These are phyloP conservation scores for Columbina picui DNA, from an alignment of 2,113 vertebrate species.

Conservation along the genomic window DNA sequence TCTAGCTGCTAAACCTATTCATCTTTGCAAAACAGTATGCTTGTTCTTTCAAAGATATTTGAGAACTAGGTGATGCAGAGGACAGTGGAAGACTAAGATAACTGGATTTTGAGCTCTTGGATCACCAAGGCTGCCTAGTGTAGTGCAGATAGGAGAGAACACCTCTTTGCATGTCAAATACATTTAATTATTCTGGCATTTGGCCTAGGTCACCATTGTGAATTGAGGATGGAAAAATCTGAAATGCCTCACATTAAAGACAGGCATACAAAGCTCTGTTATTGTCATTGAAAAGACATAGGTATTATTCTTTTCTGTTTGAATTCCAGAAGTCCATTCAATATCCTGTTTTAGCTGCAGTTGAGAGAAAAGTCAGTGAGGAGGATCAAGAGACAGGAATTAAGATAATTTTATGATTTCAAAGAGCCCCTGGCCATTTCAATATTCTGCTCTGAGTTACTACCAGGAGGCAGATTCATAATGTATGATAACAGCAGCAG, in stretches of 20 bases:
- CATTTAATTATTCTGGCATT: background rate
- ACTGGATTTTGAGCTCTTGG: background rate
- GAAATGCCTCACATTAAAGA: background rate
- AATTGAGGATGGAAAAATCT: background rate
- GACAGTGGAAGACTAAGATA: background rate
- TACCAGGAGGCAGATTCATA: background rate
- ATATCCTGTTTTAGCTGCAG: background rate
- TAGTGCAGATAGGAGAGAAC: background rate
- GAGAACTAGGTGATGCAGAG: background rate
- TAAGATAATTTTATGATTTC: background rate
- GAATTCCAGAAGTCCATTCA: background rate
- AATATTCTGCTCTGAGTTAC: background rate
- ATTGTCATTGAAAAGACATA: background rate
- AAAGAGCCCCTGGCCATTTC: background rate
- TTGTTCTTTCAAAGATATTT: background rate
- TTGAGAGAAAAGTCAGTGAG: background rate
- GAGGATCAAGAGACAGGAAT: background rate
- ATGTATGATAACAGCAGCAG: background rate
- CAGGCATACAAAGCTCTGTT: background rate
- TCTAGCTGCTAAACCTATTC: background rate
- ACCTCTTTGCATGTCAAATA: background rate
- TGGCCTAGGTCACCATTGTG: background rate
- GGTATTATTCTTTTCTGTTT: background rate
- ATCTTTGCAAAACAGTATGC: background rate
- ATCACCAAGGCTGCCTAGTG: background rate